phyloP scores from a whole-genome alignment of 2,113 vertebrate genomes.

The Pithys albifrons region DNA sequence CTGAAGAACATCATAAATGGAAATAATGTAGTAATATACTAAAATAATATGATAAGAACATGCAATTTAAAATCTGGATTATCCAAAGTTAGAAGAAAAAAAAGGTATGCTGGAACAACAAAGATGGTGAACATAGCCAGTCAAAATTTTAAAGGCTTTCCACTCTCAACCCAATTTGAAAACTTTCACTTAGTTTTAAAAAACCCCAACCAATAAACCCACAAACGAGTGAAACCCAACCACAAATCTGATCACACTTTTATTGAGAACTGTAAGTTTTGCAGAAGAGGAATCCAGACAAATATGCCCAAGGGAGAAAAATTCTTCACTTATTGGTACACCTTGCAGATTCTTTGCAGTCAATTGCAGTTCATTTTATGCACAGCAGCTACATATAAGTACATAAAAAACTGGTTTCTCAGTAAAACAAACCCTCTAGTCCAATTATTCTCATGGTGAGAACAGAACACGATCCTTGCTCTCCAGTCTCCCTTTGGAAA shows the following conservation, averaged over 20 bases:
- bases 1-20: not conserved
- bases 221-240: not conserved
- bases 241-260: not conserved
- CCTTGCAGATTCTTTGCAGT: not conserved
- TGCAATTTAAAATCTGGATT: not conserved
- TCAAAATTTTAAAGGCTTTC: not conserved
- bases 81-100: not conserved
- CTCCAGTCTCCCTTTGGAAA: not conserved
- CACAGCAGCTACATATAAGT: not conserved
- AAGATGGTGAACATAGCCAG: not conserved
- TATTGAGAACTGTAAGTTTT: rapidly evolving
- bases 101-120: not conserved
- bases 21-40: not conserved
- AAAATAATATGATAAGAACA: not conserved
- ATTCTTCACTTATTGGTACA: not conserved
- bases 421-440: not conserved
- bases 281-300: not conserved
- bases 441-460: not conserved
- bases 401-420: not conserved
- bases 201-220: not conserved
- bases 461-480: not conserved
- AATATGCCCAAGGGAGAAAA: not conserved
- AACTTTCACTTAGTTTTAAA: not conserved
- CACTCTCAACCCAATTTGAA: not conserved
- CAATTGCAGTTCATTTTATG: not conserved